A percentile compares a stretch with the other conserved stretches of the same genome.
Evolutionary conservation across 2,888 invertebrate species (phyloP).

Genomic region (Myopa tessellatipennis): DNA sequence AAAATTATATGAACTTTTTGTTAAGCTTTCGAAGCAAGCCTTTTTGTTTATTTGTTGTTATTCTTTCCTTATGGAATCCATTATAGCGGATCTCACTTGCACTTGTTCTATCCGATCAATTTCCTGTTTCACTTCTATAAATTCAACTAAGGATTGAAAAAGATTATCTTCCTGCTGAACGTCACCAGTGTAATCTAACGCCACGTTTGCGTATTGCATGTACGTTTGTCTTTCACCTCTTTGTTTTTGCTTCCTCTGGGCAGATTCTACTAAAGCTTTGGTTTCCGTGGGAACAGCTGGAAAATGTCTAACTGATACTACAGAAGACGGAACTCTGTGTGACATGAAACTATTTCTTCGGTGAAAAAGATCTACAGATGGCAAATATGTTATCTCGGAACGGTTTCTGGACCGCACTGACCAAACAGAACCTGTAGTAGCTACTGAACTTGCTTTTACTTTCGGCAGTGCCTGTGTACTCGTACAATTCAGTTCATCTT

Average conservation of each 20-base stretch:
- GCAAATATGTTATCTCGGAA: slow-evolving; percentile 47
- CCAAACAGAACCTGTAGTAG: slow-evolving; percentile 48
- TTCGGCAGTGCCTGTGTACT: slow-evolving; percentile 17
- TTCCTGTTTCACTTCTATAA: slow-evolving; percentile 65
- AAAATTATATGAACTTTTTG: too few relatives aligned
- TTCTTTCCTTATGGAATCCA: slow-evolving; percentile 16
- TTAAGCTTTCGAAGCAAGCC: not conserved
- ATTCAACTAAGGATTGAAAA: slow-evolving; percentile 61
- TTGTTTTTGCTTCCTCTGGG: slow-evolving; percentile 31
- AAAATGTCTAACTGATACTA: slow-evolving; percentile 62
- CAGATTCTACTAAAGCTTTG: slow-evolving; percentile 28
- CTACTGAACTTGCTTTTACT: slow-evolving; percentile 33
- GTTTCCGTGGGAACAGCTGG: slow-evolving; percentile 58
- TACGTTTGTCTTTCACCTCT: slow-evolving; percentile 55
- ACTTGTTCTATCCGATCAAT: slow-evolving; percentile 53
- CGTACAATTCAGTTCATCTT: slow-evolving; percentile 31
- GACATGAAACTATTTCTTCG: slow-evolving; percentile 54
- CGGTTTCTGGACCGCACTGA: slow-evolving; percentile 54
- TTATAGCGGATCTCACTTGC: slow-evolving; percentile 17
- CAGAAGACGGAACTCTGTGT: slow-evolving; percentile 61
- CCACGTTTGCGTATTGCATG: slow-evolving; percentile 63
- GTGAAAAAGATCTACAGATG: slow-evolving; percentile 6
- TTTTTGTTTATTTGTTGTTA: not conserved
- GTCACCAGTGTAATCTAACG: slow-evolving; percentile 57
- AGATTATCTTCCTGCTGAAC: slow-evolving; percentile 63